These are phyloP conservation scores for Symphodus melops DNA, from an alignment of 2,113 vertebrate genomes.

Conservation along the genomic window DNA sequence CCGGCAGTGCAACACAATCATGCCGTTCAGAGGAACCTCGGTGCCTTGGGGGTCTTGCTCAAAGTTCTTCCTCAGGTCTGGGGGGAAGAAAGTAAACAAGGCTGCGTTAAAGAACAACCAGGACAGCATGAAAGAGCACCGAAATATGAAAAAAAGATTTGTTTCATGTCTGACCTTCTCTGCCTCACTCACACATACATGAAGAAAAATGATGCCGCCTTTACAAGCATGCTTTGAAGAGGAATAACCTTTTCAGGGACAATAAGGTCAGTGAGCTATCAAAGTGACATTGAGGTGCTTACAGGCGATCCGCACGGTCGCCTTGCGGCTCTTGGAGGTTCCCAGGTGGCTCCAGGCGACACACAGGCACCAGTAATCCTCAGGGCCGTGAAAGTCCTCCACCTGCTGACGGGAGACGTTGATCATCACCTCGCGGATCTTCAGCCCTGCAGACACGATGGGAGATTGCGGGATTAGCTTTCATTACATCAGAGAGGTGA, in stretches of 20 bases:
- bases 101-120: constrained; percentile 29
- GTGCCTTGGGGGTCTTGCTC: constrained; percentile 97
- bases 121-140: not conserved
- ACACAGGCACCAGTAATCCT: constrained; percentile 97
- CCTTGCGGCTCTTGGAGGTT: constrained; percentile 96
- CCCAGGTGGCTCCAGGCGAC: constrained; percentile 97
- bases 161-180: constrained; percentile 35
- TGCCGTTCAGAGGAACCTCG: constrained; percentile 96
- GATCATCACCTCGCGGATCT: constrained; percentile 94
- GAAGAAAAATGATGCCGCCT: not conserved
- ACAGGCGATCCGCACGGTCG: constrained; percentile 95
- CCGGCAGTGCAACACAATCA: constrained; percentile 97
- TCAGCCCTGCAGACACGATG: constrained; percentile 85
- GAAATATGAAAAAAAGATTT: not conserved
- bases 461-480: constrained; percentile 39
- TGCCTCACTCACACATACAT: not conserved
- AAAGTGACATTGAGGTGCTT: constrained; percentile 74
- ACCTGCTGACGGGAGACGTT: constrained; percentile 97
- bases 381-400: constrained; percentile 95
- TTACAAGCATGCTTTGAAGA: constrained; percentile 3
- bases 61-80: constrained; percentile 98
- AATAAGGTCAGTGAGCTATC: constrained; percentile 35
- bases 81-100: constrained; percentile 59
- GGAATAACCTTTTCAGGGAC: constrained; percentile 29
- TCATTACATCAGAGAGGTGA: constrained; percentile 32